Percentiles rank a stretch among this genome's conserved stretches.
Conservation (phyloP, 2,113 vertebrate species). For the Aphyosemion australe region DNA sequence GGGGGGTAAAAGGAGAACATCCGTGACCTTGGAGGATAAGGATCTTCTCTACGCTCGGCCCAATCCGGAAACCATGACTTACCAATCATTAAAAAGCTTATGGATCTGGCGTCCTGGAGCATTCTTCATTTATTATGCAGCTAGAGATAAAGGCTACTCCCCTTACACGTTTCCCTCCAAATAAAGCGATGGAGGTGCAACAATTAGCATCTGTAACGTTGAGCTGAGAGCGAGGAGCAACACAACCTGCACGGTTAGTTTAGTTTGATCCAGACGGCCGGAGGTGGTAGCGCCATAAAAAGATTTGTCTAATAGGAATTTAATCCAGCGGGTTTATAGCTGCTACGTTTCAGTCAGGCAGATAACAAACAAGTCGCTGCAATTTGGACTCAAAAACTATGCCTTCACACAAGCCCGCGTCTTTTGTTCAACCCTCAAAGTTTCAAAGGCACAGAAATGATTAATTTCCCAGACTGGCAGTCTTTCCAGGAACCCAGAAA, state of each 20-base stretch:
- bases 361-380: slow-evolving; percentile 10
- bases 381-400: slow-evolving; percentile 13
- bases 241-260: slow-evolving; percentile 1
- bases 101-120: slow-evolving; percentile 52
- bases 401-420: background rate
- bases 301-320: background rate
- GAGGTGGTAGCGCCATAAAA: background rate
- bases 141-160: slow-evolving; percentile 41
- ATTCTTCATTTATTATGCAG: slow-evolving; percentile 57
- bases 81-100: slow-evolving; percentile 75
- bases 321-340: background rate
- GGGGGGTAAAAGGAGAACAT: slow-evolving; percentile 56
- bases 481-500: slow-evolving; percentile 51
- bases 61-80: slow-evolving; percentile 72
- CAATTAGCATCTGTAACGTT: background rate
- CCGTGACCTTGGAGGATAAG: slow-evolving; percentile 72
- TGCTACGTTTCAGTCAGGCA: slow-evolving; percentile 1
- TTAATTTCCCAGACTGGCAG: slow-evolving; percentile 44
- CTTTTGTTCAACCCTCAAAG: slow-evolving; percentile 25
- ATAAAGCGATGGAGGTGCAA: slow-evolving; percentile 23
- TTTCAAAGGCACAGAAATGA: slow-evolving; percentile 44
- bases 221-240: background rate
- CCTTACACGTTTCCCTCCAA: slow-evolving; percentile 23
- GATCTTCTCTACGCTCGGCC: slow-evolving; percentile 74
- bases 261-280: slow-evolving; percentile 16